phyloP scores from a whole-genome alignment of 2,113 vertebrate species.

The Cheirogaleus medius region DNA sequence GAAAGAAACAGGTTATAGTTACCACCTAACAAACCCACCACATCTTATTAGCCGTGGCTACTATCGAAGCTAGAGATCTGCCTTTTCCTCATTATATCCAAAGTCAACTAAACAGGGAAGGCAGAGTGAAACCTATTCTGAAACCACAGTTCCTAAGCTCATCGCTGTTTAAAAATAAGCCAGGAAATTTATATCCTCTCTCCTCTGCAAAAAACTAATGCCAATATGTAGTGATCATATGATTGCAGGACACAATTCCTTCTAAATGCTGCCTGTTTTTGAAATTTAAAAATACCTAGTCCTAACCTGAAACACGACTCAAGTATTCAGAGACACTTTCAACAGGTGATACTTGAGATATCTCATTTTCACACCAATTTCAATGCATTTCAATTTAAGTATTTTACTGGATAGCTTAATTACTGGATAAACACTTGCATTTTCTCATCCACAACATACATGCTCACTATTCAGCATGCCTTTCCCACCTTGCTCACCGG shows the following conservation, averaged over 20 bases:
- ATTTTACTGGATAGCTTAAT: background rate
- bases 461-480: background rate
- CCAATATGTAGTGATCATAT: background rate
- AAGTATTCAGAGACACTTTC: constrained; percentile 22
- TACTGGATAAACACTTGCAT: background rate
- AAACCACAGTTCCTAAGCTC: background rate
- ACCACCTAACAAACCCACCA: background rate
- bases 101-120: background rate
- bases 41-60: background rate
- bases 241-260: background rate
- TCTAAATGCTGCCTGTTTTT: background rate
- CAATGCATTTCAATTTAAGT: background rate
- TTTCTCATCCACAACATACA: background rate
- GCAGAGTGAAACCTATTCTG: background rate
- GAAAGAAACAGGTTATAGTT: background rate
- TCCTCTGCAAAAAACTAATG: background rate
- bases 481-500: background rate
- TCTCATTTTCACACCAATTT: background rate
- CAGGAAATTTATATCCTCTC: background rate
- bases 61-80: background rate
- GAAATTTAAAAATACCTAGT: background rate
- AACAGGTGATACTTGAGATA: background rate
- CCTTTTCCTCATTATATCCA: background rate
- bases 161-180: constrained; percentile 2
- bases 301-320: background rate